phyloP scores from a whole-genome alignment of 2,888 invertebrate species.

The Mamestra brassicae region DNA sequence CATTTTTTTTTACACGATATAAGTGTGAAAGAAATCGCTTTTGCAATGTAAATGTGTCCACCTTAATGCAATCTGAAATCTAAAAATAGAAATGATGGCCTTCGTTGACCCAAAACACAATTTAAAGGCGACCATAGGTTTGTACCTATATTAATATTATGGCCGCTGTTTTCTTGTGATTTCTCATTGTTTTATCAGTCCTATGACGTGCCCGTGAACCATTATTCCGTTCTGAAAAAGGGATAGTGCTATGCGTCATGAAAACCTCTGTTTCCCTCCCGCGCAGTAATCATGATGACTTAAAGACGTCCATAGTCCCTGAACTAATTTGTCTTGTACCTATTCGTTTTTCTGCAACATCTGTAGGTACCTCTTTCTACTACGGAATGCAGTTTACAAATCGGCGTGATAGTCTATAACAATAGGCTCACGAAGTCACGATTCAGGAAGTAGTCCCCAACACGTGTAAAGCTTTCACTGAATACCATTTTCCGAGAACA shows the following conservation, averaged over 20 bases:
- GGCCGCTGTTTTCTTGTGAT: neutral
- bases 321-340: neutral
- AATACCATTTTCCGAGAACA: constrained; percentile 13
- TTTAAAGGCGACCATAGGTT: neutral
- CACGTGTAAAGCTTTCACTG: constrained; percentile 29
- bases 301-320: no score
- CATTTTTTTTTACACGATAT: neutral
- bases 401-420: constrained; percentile 1
- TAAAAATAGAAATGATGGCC: neutral
- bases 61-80: neutral
- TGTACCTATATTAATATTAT: neutral
- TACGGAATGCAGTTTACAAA: constrained; percentile 6
- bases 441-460: constrained; percentile 2
- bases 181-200: no score
- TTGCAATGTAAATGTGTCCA: neutral
- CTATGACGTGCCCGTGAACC: no score
- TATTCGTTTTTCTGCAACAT: neutral
- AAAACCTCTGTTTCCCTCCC: no score
- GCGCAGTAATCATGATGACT: no score
- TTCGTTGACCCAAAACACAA: neutral
- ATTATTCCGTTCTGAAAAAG: no score
- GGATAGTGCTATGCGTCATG: no score
- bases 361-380: neutral
- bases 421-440: constrained; percentile 39
- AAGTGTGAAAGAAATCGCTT: neutral